Base-by-base conservation (phyloP, 2,888 invertebrate species). In the Cerastis rubricosa region DNA sequence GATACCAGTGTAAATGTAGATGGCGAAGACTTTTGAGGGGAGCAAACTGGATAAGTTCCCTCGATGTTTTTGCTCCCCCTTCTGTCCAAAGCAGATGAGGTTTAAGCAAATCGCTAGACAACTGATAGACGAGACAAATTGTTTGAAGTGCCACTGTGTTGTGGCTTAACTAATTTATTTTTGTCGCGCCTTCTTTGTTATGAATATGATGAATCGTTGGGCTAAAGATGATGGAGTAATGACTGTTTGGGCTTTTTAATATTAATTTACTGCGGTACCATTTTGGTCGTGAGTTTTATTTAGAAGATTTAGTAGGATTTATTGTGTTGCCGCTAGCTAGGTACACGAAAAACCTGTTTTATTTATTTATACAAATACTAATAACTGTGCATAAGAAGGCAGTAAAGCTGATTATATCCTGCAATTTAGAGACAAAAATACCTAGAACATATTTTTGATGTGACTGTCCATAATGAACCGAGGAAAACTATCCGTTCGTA, bases 81-180 rank as follows among this genome's bases (percentile, higher is more conserved):
- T 75, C 89, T 92, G 93, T 94, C 92, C 89, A 82, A 82, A 85
- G 84, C 94, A 94, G 94, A 93, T 91, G 93, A 93, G 91, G 83
- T 90, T 90, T 90, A 92, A 92, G 92, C 92, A 92, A 94, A 94
- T 93, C 92, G 87, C 89, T 88, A 92, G 92, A 94, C 94, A 93
- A 94, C 94, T 94, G 93, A 94, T 91, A 87, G 90, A 89, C 90
- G 89, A 93, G 94, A 94, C 92, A 94, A 94, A 94, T 94, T 91
- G 91, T 91, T 90, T 89, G 84, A 87, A 91, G 89, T 87, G 91
- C 84, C 90, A 88, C 91, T 92, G 90, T 91, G 89, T 91, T 89
- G 89, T 78, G 88, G 88, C 85, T 76, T 82, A 85, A 78, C 84
- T 89, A 87, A 91, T 90, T 90, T 89, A 89, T 91, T 87, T 89